These are phyloP conservation scores for Lutraria lutraria DNA, from an alignment of 2,888 invertebrate species.

Conservation along the genomic window DNA sequence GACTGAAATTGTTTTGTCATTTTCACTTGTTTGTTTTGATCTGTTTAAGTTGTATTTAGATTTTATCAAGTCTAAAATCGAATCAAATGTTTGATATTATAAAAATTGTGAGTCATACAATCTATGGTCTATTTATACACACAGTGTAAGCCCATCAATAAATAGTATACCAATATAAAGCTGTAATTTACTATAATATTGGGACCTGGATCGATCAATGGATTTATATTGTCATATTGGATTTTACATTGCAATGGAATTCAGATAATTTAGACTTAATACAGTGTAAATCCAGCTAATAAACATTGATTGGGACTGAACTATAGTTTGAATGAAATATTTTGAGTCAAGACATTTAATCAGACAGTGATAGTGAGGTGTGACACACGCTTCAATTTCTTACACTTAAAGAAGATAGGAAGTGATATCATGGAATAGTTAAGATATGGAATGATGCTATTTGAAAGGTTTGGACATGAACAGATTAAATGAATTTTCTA, in stretches of 20 bases:
- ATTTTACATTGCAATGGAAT: conserved; percentile 43
- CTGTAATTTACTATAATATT: neutral
- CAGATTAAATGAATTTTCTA: neutral
- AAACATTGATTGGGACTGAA: neutral
- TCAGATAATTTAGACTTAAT: conserved; percentile 38
- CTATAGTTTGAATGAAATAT: conserved; percentile 20
- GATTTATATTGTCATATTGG: conserved; percentile 46
- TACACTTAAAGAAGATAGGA: neutral
- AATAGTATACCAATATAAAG: conserved; percentile 15
- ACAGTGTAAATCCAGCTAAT: neutral
- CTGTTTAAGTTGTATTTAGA: neutral
- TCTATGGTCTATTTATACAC: conserved; percentile 1
- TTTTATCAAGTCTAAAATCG: neutral
- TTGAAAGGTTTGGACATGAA: neutral
- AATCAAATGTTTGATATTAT: conserved; percentile 5
- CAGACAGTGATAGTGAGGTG: conserved; percentile 22
- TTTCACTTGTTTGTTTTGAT: neutral
- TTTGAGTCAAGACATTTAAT: conserved; percentile 33
- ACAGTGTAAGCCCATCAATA: conserved; percentile 10
- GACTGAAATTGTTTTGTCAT: neutral
- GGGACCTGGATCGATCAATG: conserved; percentile 8
- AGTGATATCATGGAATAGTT: neutral
- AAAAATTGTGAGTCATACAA: conserved; percentile 12
- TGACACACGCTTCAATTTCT: conserved; percentile 36
- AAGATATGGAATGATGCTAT: neutral